A percentile compares a stretch with the other conserved stretches of the same genome.
Evolutionary conservation across 2,797 vertebrate genomes (phyloP).

Genomic region (Falco berigora): DNA sequence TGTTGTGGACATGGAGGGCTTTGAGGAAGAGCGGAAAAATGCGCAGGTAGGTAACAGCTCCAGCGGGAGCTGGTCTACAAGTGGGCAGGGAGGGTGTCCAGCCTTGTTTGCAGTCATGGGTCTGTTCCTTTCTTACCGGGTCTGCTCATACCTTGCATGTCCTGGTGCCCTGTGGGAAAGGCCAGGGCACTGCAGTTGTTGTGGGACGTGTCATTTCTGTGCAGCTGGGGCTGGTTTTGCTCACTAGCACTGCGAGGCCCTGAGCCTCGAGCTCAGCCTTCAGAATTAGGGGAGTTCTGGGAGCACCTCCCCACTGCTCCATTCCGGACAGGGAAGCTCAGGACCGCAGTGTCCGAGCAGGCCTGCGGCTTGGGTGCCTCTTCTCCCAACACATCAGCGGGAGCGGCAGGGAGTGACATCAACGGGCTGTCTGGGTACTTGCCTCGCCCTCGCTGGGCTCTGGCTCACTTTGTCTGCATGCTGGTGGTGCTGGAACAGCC

Average conservation of each 20-base stretch:
- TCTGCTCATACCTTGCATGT: neutral
- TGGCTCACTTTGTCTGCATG: neutral
- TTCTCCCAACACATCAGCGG: neutral
- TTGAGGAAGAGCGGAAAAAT: conserved; percentile 92
- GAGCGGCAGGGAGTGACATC: neutral
- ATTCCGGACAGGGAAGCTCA: neutral
- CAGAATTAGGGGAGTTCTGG: neutral
- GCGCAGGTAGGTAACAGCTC: conserved; percentile 81
- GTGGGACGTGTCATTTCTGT: neutral
- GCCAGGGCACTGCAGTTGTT: neutral
- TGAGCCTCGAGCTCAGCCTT: neutral
- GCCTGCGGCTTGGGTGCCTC: neutral
- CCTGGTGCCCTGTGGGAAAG: neutral
- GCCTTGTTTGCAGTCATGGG: neutral
- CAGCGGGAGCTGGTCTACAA: neutral
- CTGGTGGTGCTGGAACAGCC: neutral
- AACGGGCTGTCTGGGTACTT: neutral
- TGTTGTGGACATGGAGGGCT: conserved; percentile 84
- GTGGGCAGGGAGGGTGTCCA: neutral
- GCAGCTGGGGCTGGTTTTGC: neutral
- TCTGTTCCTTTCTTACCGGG: neutral
- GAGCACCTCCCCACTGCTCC: neutral
- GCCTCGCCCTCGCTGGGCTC: neutral
- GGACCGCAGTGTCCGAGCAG: neutral
- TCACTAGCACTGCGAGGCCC: neutral